A percentile compares a stretch with the other conserved stretches of the same genome.
phyloP scores from a whole-genome alignment of 2,888 invertebrate genomes.

The Flexamia atlantica region DNA sequence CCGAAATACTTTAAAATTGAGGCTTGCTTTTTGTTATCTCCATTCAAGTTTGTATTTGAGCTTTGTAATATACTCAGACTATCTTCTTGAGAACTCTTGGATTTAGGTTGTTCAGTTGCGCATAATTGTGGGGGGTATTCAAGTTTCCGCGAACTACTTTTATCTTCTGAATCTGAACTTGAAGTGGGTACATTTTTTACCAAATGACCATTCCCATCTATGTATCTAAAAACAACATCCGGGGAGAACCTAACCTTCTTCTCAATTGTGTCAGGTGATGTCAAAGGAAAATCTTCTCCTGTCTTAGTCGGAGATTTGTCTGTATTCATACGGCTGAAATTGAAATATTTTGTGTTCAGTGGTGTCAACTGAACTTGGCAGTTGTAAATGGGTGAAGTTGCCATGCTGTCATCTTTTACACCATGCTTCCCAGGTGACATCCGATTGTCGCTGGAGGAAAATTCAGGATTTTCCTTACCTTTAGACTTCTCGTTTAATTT shows the following conservation, averaged over 20 bases:
- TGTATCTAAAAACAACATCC: background rate
- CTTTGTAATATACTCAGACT: background rate
- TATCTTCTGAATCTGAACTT: background rate
- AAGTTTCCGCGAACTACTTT: background rate
- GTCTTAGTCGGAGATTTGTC: background rate
- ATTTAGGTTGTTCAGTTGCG: background rate
- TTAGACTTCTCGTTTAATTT: too few relatives aligned
- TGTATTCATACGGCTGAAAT: too few relatives aligned
- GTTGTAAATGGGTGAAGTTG: too few relatives aligned
- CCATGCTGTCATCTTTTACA: too few relatives aligned
- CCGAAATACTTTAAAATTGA: constrained; percentile 31
- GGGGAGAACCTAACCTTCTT: constrained; percentile 33
- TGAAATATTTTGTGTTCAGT: too few relatives aligned
- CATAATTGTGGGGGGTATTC: background rate
- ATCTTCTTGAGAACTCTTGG: background rate
- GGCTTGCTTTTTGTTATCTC: constrained; percentile 29
- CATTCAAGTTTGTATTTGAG: background rate
- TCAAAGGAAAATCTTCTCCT: too few relatives aligned
- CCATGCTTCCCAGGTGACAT: too few relatives aligned
- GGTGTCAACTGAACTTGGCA: too few relatives aligned
- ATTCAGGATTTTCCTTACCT: too few relatives aligned
- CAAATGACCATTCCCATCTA: background rate
- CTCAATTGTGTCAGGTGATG: background rate
- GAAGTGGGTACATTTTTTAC: background rate
- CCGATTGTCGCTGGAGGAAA: too few relatives aligned